Conservation (phyloP, 1,140 invertebrate genomes). For the Sycophila sp. region DNA sequence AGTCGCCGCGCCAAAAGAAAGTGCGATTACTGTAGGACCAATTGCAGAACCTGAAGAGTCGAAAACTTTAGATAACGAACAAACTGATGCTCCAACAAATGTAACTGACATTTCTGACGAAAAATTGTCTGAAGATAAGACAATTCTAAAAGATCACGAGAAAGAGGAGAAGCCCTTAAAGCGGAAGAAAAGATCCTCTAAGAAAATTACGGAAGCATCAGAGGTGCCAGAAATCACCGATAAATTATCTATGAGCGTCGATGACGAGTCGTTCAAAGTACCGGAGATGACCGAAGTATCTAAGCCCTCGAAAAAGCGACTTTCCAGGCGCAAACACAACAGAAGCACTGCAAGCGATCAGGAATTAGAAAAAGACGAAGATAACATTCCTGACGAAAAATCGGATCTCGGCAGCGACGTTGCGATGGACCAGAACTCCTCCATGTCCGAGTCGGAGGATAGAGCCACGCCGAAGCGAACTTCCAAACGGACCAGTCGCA, state of each 20-base stretch:
- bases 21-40: conserved; percentile 13
- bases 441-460: conserved; percentile 24
- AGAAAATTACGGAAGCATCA: neutral
- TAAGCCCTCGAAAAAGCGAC: conserved; percentile 44
- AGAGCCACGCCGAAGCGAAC: neutral
- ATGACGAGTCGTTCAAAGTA: conserved; percentile 41
- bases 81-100: neutral
- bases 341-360: conserved; percentile 25
- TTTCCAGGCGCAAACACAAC: conserved; percentile 43
- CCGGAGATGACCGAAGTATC: conserved; percentile 38
- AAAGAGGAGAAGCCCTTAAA: neutral
- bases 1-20: conserved; percentile 4
- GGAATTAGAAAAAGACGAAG: conserved; percentile 3
- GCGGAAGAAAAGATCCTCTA: neutral
- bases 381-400: neutral
- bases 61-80: neutral
- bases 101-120: neutral
- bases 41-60: neutral
- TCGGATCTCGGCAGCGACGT: neutral
- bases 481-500: neutral
- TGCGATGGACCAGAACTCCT: neutral
- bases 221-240: neutral
- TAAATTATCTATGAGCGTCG: neutral
- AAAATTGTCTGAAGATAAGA: neutral
- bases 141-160: neutral